Base-by-base conservation (phyloP, 2,797 vertebrate species). In the Huso huso region DNA sequence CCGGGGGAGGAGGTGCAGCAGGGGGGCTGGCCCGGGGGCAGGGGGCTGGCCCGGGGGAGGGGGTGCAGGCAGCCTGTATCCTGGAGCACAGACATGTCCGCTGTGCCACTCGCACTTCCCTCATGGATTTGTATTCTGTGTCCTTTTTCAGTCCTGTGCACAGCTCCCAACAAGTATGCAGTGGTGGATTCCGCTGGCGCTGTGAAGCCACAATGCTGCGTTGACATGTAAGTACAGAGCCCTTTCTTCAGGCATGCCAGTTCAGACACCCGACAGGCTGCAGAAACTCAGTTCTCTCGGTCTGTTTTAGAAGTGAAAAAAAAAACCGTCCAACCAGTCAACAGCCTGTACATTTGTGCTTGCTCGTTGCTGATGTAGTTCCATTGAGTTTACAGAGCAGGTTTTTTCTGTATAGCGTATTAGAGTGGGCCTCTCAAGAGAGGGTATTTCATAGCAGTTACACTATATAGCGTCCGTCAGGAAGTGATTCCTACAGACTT, bases 141-240 rank as follows among this genome's bases (percentile, higher is more conserved):
- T 37, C 4, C 1, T 37, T 1, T 85, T 88, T 74, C 84, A 99
- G 97, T 99, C 89, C 90, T 99, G 77, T 99, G 97, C 87, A 99
- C 97, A 76, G 95, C 95, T 78, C 97, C 96, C 75, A 98, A 92
- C 88, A 99, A 97, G 76, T 99, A 99, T 84, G 91, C 87, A 3
- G 97, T 99, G 81, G 93, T 95, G 72, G 97, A 99, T 71, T 90
- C 97, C 76, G 93, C 92, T 1, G 97, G 97, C 77, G 95, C 95
- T 6, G 96, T 99, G 81, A 99, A 96, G 82, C 95, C 96, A 74
- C 95, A 98, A 76, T 98, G 95, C 82, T 97, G 96, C 78, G 90
- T 99, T 82, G 97, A 99, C 86, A 99, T 99, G 97, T 99, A 82
- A 95, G 97, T 93, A 82, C 10, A 6, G 6, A 60, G 10, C 15